Conservation (phyloP, 2,888 invertebrate genomes). For the Xanthostigma xanthostigma region DNA sequence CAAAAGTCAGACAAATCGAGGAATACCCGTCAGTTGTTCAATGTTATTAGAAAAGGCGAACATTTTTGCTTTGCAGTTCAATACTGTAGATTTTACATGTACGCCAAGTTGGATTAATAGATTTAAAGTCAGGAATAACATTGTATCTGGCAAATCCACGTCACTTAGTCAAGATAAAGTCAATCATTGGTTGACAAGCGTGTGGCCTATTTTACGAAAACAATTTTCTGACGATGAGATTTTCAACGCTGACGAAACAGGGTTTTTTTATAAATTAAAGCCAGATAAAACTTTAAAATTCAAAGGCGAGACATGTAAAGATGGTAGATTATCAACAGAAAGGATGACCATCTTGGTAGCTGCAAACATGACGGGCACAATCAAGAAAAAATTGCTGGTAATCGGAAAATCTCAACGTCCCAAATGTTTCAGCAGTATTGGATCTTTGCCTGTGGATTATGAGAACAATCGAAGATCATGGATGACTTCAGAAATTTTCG, state of each 20-base stretch:
- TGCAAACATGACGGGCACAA: conserved; percentile 16
- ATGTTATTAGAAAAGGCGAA: conserved; percentile 13
- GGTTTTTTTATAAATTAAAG: conserved; percentile 14
- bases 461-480: conserved; percentile 19
- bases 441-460: conserved; percentile 14
- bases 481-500: conserved; percentile 20
- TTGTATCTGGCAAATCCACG: conserved; percentile 10
- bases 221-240: conserved; percentile 14
- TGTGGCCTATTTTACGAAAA: conserved; percentile 9
- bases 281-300: conserved; percentile 17
- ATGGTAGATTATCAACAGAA: conserved; percentile 14
- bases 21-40: conserved; percentile 11
- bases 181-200: background rate
- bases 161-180: conserved; percentile 5
- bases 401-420: conserved; percentile 15
- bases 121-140: conserved; percentile 12
- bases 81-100: conserved; percentile 10
- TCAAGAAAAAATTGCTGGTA: conserved; percentile 15
- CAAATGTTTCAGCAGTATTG: conserved; percentile 16
- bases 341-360: conserved; percentile 15
- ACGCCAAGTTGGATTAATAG: conserved; percentile 12
- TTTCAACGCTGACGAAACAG: conserved; percentile 19
- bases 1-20: conserved; percentile 8
- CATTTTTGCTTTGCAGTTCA: conserved; percentile 8
- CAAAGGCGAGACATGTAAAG: conserved; percentile 14